Evolutionary conservation across 2,113 vertebrate species (phyloP).

Genomic region (Grallaria varia): DNA sequence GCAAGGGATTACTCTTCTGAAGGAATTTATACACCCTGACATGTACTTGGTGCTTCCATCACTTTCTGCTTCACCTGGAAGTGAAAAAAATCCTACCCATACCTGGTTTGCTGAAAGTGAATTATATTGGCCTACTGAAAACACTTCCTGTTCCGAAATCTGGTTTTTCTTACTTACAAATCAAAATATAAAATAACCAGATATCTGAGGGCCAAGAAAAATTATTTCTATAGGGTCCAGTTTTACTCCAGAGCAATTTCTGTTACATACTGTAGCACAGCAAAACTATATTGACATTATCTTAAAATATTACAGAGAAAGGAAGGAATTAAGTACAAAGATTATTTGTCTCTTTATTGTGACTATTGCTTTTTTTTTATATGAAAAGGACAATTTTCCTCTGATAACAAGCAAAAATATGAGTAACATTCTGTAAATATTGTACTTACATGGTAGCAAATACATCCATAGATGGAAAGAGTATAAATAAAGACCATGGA

Average conservation of each 20-base stretch:
- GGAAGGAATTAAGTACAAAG: neutral
- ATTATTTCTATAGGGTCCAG: neutral
- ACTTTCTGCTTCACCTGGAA: neutral
- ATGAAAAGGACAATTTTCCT: neutral
- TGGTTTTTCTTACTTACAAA: neutral
- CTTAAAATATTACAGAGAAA: neutral
- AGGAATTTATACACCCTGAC: neutral
- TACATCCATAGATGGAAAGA: neutral
- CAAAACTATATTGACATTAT: neutral
- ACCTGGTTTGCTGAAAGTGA: neutral
- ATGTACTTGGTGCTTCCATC: neutral
- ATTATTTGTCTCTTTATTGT: neutral
- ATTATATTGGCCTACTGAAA: neutral
- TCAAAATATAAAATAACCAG: neutral
- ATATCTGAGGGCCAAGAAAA: neutral
- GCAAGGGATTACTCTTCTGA: neutral
- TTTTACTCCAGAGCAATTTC: neutral
- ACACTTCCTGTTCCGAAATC: neutral
- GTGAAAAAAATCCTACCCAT: neutral
- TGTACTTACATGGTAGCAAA: neutral
- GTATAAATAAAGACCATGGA: neutral
- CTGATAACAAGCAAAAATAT: neutral
- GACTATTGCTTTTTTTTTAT: neutral
- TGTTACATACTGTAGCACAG: neutral
- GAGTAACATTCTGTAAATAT: neutral